Conservation (phyloP, 2,113 vertebrate species). For the human (Homo sapiens) region DNA sequence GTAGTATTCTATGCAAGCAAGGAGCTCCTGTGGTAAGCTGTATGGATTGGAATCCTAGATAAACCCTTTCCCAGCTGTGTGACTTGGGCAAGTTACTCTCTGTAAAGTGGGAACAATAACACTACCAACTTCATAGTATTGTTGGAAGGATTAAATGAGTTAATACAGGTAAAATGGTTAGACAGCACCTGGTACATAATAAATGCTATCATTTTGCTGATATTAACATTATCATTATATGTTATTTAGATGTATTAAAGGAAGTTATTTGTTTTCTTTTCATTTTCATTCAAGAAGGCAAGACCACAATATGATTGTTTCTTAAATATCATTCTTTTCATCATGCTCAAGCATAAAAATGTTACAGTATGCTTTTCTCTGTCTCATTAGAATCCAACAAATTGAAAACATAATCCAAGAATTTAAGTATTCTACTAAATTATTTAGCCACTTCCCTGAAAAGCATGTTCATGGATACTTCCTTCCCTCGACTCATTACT, state of each 20-base stretch:
- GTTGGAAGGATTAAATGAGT: not conserved
- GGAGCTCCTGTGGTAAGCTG: not conserved
- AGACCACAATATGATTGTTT: not conserved
- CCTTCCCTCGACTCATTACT: not conserved
- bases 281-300: not conserved
- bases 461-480: not conserved
- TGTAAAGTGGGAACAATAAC: not conserved
- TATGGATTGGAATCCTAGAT: not conserved
- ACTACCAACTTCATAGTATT: not conserved
- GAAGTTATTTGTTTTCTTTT: not conserved
- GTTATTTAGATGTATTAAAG: not conserved
- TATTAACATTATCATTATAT: not conserved
- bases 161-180: not conserved
- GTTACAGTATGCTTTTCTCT: not conserved
- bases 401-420: not conserved
- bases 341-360: not conserved
- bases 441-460: constrained; percentile 34
- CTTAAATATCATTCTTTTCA: not conserved
- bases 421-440: not conserved
- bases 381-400: not conserved
- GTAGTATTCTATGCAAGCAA: not conserved
- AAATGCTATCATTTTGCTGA: not conserved
- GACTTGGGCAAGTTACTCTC: not conserved
- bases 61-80: not conserved
- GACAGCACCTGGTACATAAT: not conserved